Base-by-base conservation (phyloP, 2,888 invertebrate genomes). In the Ophion obscuratus region DNA sequence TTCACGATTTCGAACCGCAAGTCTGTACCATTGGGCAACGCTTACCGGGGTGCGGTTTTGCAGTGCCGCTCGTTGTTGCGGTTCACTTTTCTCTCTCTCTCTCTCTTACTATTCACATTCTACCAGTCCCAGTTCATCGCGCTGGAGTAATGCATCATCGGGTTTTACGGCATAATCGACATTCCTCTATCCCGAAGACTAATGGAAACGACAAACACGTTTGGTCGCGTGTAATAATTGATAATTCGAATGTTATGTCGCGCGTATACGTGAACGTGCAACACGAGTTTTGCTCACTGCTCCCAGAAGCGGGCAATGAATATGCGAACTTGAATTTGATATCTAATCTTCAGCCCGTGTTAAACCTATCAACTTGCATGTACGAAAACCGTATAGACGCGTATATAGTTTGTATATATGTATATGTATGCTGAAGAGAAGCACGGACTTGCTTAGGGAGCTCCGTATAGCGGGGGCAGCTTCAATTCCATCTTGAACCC, bases 1-100 rank as follows among this genome's bases (percentile, higher is more conserved):
- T 91, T 91, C 89, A 91, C 87, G 89, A 87, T 87, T 87, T 90
- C 87, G 87, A 87, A 90, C 90, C 91, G 75, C 89, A 88, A 87
- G 87, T 83, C 83, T 83, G 66, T 78, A 83, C 81, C 86, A 86
- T 83, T 81, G 83, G 83, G 53, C 36, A 76, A 81, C 66, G 68
- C 36, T 70, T 68, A 70, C 68, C 40, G 61, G 73, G 62, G 17
- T 76, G 81, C 75, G 81, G 81, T 81, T 81, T 76, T 81, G 79
- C 71, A 7, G 73, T 47, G 31, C 57, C 44, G 57, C 64, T 76
- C 75, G 85, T 81, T 81, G 81, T 86, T 84, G 86, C 78, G 86
- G 84, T 83, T 75, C 64, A 53, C 73, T 83, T 82, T 81, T 76
- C 80, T 61, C 73, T 68, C 64, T 7, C 75, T 76, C 80, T 61